Evolutionary conservation across 2,888 invertebrate genomes (phyloP), one percentile per base, ranked within the genome.

Genomic region (Galerucella pusilla): DNA sequence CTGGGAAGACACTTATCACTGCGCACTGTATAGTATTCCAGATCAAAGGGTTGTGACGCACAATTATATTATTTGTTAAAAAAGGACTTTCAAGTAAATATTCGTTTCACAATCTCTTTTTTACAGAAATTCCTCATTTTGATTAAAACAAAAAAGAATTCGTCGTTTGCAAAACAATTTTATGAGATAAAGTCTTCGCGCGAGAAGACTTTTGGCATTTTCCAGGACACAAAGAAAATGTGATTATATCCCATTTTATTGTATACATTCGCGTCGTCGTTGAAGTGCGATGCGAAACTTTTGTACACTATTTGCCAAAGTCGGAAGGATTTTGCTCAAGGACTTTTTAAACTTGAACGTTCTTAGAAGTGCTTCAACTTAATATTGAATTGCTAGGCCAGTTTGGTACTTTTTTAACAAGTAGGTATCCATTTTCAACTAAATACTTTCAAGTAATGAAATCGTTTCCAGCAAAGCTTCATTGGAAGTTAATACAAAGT

Each of bases 201-300:
- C 16, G 28, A 66, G 12, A 16, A 66, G 59, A 72, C 59, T 66
- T 66, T 72, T 28, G 66, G 72, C 67, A 72, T 72, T 66, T 67
- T 60, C 60, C 66, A 72, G 60, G 61, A 67, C 52, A 76, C 76
- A 76, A 76, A 76, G 76, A 64, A 73, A 71, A 73, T 76, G 73
- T 76, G 73, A 76, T 76, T 73, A 76, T 67, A 70, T 73, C 68
- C 76, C 73, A 71, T 59, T 76, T 76, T 73, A 76, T 70, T 76
- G 73, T 73, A 66, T 76, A 73, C 73, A 73, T 76, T 72, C 72
- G 72, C 72, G 72, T 66, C 72, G 46, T 65, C 64, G 64, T 65
- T 65, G 72, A 72, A 72, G 66, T 72, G 72, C 66, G 66, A 72
- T 72, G 72, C 59, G 66, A 72, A 72, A 72, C 72, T 72, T 72